Conservation (phyloP, 2,113 vertebrate genomes). For the Sorex araneus region DNA sequence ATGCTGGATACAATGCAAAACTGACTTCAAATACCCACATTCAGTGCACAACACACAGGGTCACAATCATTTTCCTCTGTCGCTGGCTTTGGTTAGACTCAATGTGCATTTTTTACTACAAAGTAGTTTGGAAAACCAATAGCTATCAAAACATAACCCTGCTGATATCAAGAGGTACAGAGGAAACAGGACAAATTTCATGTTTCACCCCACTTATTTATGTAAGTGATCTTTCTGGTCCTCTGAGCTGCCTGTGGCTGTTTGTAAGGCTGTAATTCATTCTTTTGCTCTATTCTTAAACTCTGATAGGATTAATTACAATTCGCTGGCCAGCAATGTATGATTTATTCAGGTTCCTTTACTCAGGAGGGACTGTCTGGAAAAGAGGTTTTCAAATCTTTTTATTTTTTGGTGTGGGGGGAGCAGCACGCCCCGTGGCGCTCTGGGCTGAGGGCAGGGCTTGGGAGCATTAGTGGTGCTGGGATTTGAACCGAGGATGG, state of each 20-base stretch:
- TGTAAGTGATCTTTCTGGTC: neutral
- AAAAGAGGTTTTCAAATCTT: slow-evolving; percentile 39
- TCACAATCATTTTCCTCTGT: slow-evolving; percentile 67
- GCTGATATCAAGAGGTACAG: slow-evolving; percentile 40
- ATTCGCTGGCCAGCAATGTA: neutral
- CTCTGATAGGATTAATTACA: slow-evolving; percentile 41
- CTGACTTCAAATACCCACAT: slow-evolving; percentile 86
- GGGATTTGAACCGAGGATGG: no score
- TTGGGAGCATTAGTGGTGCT: no score
- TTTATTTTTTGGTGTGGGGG: neutral
- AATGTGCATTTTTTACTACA: slow-evolving; percentile 19
- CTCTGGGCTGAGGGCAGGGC: no score
- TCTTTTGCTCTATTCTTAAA: slow-evolving; percentile 22
- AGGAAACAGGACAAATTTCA: slow-evolving; percentile 18
- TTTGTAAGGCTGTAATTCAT: slow-evolving; percentile 45
- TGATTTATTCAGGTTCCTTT: slow-evolving; percentile 12
- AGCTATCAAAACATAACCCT: slow-evolving; percentile 50
- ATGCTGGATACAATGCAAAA: slow-evolving; percentile 75
- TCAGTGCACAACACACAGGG: slow-evolving; percentile 82
- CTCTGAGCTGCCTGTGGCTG: neutral
- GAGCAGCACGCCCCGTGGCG: no score
- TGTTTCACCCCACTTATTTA: slow-evolving; percentile 26
- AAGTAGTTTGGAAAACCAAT: slow-evolving; percentile 48
- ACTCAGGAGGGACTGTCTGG: neutral
- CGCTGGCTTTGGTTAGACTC: slow-evolving; percentile 6